Conservation (phyloP, 2,113 vertebrate genomes). For the Mesocricetus auratus region DNA sequence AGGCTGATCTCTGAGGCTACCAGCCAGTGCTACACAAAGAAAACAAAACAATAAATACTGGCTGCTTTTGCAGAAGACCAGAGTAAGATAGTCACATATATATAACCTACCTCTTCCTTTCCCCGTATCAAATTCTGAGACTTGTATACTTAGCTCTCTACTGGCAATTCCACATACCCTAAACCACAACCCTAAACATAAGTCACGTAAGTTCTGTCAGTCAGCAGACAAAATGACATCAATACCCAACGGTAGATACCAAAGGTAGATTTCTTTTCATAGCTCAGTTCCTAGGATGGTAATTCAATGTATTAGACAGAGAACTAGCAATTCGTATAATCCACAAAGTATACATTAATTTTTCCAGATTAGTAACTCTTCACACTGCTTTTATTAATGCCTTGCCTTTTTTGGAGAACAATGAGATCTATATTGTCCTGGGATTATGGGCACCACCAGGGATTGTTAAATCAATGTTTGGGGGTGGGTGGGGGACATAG, state of each 20-base stretch:
- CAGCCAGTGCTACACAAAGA: neutral
- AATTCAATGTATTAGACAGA: constrained; percentile 35
- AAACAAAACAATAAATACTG: neutral
- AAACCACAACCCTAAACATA: neutral
- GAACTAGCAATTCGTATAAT: neutral
- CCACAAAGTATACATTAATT: neutral
- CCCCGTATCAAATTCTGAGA: neutral
- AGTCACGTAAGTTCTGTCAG: neutral
- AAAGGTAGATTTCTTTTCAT: neutral
- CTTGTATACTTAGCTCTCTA: neutral
- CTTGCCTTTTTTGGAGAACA: neutral
- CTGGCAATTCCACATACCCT: neutral
- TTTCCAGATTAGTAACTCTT: neutral
- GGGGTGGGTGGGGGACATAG: neutral
- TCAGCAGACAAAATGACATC: neutral
- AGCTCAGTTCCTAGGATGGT: neutral
- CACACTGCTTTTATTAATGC: neutral
- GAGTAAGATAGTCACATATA: neutral
- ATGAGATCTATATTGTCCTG: neutral
- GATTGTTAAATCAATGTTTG: neutral
- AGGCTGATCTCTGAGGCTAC: neutral
- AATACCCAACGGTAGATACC: neutral
- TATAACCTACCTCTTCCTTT: neutral
- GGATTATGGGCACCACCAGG: neutral
- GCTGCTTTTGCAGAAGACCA: too few relatives aligned